Evolutionary conservation across 1,140 invertebrate species (phyloP), one percentile per base, ranked within the genome.

Genomic region (Thereuonema tuberculata): DNA sequence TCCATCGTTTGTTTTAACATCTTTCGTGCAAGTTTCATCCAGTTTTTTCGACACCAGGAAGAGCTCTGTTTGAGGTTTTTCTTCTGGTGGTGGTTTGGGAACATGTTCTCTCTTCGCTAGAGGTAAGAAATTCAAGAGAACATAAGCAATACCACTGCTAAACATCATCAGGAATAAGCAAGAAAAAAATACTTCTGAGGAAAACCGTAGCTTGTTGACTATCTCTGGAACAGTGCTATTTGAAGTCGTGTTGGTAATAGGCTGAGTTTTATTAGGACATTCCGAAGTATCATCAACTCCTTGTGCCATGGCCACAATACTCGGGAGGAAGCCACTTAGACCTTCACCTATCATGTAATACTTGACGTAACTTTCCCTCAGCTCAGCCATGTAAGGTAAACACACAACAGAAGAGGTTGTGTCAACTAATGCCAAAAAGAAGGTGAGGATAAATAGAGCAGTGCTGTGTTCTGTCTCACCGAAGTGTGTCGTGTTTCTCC

Each of bases 401-500:
- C 93, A 97, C 0, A 81, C 76, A 24, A 96, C 91, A 0, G 92
- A 93, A 63, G 90, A 93, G 0, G 89, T 93, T 69, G 91, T 93
- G 59, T 93, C 91, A 17, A 95, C 89, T 0, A 92, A 70, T 0
- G 90, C 84, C 28, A 89, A 79, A 59, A 84, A 81, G 67, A 93
- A 90, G 50, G 87, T 84, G 0, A 94, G 67, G 15, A 79, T 67
- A 1, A 94, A 77, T 1, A 95, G 77, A 0, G 83, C 78, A 0
- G 85, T 75, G 15, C 89, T 93, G 63, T 83, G 84, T 14, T 80
- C 69, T 0, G 65, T 58, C 0, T 77, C 81, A 1, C 74, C 78
- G 20, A 92, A 62, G 3, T 65, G 37, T 0, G 80, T 76, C 0
- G 84, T 88, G 53, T 75, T 63, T 21, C 81, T 67, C 78, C 93